Evolutionary conservation across 2,113 vertebrate genomes (phyloP).

Genomic region (Zeus faber): DNA sequence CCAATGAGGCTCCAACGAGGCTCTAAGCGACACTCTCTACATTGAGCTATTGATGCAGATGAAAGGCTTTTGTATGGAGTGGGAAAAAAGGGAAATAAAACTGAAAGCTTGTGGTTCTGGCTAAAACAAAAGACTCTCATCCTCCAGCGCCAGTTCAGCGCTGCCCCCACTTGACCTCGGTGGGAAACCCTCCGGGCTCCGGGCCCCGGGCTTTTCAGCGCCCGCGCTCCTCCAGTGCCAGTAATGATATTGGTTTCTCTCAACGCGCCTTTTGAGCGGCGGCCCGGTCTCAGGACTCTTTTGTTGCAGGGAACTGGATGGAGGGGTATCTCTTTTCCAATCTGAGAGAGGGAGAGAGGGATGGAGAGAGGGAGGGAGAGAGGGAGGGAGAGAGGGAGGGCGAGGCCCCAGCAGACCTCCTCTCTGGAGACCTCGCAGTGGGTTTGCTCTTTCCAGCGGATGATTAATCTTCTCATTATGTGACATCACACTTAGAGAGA

Average conservation of each 20-base stretch:
- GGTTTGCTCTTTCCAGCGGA: slow-evolving; percentile 47
- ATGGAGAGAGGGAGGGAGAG: slow-evolving; percentile 16
- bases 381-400: slow-evolving; percentile 20
- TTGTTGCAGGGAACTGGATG: slow-evolving; percentile 54
- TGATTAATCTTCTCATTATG: slow-evolving; percentile 72
- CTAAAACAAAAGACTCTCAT: slow-evolving; percentile 58
- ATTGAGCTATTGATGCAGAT: no score
- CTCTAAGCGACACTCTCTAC: no score
- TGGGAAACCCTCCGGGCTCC: slow-evolving; percentile 34
- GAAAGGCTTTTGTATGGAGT: no score
- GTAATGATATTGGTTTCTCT: slow-evolving; percentile 75
- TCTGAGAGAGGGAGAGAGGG: slow-evolving; percentile 25
- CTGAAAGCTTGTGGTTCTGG: slow-evolving; percentile 22
- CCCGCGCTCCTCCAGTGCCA: slow-evolving; percentile 54
- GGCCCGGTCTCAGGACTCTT: slow-evolving; percentile 57
- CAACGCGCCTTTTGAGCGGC: slow-evolving; percentile 59
- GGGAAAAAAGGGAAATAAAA: no score
- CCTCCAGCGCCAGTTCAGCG: slow-evolving; percentile 54
- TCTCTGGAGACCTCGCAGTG: slow-evolving; percentile 10
- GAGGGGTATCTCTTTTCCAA: slow-evolving; percentile 56
- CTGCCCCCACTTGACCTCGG: slow-evolving; percentile 49
- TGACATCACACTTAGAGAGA: slow-evolving; percentile 50
- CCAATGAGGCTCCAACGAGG: no score
- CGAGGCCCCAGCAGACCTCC: slow-evolving; percentile 34
- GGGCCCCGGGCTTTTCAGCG: no score